Percentiles rank a stretch among this genome's conserved stretches.
These are phyloP conservation scores for Macrotus californicus DNA, from an alignment of 2,113 vertebrate genomes.

Conservation along the genomic window DNA sequence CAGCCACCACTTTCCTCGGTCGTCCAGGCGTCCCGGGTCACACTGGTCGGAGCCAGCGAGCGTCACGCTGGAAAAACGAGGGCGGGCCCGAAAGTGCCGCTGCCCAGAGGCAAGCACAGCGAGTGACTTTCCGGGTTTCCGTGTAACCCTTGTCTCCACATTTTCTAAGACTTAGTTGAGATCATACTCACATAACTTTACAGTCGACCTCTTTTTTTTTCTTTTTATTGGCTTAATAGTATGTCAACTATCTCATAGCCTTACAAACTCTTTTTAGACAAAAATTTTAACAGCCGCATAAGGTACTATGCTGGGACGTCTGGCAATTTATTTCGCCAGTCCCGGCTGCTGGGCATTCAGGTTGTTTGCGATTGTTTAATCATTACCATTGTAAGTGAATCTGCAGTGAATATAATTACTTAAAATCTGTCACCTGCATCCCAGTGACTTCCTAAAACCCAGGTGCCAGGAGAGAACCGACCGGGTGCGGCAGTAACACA, in stretches of 20 bases:
- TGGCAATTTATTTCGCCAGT: not conserved
- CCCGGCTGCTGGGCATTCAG: not conserved
- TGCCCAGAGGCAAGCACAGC: not conserved
- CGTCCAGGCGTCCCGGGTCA: not conserved
- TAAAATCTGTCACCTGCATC: not conserved
- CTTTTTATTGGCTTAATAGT: not conserved
- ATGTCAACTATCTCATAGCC: not conserved
- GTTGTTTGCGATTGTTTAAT: not conserved
- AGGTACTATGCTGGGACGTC: not conserved
- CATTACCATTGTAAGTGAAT: not conserved
- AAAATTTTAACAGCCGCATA: not conserved
- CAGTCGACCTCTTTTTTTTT: not conserved
- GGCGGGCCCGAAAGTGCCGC: not conserved
- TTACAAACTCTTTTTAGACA: conserved; percentile 26
- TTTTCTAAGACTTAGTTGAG: conserved; percentile 34
- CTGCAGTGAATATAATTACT: not conserved
- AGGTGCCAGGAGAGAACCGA: not conserved
- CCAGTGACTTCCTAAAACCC: not conserved
- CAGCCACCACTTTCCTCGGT: not conserved
- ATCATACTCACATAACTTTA: conserved; percentile 41
- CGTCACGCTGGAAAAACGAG: not conserved
- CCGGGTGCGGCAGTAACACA: not conserved
- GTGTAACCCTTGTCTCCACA: not conserved
- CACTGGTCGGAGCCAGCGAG: not conserved
- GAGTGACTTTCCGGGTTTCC: not conserved